Percentiles rank a stretch among this genome's conserved stretches.
phyloP scores from a whole-genome alignment of 1,140 invertebrate species.

The Drosophila neocordata region DNA sequence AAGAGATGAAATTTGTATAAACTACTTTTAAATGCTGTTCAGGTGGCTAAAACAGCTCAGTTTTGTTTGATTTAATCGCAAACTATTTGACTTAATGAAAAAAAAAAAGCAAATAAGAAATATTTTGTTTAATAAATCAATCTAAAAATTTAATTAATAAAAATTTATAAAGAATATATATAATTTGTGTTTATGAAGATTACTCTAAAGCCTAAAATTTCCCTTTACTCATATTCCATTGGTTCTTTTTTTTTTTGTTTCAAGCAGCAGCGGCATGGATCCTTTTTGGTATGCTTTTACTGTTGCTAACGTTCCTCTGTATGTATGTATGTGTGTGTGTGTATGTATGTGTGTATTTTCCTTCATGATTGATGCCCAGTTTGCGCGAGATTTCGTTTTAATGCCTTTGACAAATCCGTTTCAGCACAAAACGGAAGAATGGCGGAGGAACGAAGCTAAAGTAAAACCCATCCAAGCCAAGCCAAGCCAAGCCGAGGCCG shows the following conservation, averaged over 20 bases:
- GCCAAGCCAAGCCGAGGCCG: constrained; percentile 15
- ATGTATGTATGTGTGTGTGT: not conserved
- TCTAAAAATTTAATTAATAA: too few species aligned
- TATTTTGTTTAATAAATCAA: too few species aligned
- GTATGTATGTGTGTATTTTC: constrained; percentile 37
- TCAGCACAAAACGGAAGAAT: constrained; percentile 53
- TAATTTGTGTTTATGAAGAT: not conserved
- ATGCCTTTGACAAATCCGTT: constrained; percentile 80
- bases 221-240: not conserved
- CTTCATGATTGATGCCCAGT: constrained; percentile 74
- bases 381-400: constrained; percentile 77
- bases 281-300: constrained; percentile 40
- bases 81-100: too few species aligned
- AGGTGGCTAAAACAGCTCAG: too few species aligned
- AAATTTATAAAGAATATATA: too few species aligned
- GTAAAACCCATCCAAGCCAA: not conserved
- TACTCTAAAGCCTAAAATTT: not conserved
- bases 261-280: constrained; percentile 27
- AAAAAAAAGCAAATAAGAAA: too few species aligned
- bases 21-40: too few species aligned
- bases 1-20: too few species aligned
- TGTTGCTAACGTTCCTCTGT: constrained; percentile 13
- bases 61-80: too few species aligned
- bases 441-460: not conserved
- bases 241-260: not conserved